Percentiles rank a stretch among this genome's conserved stretches.
Evolutionary conservation across 2,113 vertebrate genomes (phyloP).

Genomic region (Eudyptes chrysolophus): DNA sequence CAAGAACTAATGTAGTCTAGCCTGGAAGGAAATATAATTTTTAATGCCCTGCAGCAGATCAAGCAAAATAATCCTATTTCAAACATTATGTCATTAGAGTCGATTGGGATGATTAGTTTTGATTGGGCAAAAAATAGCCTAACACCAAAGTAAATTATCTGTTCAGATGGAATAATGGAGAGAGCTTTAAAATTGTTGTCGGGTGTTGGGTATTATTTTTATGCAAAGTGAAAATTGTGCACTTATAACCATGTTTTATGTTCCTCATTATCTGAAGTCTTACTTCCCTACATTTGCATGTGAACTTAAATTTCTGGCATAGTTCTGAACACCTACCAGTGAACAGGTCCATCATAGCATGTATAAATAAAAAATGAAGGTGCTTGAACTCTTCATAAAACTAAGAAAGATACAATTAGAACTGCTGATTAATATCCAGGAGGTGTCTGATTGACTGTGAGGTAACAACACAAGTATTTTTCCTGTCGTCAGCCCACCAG

Average conservation of each 20-base stretch:
- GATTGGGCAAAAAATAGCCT: constrained; percentile 29
- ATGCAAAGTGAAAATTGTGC: neutral
- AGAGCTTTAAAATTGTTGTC: neutral
- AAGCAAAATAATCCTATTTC: constrained; percentile 41
- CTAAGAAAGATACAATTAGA: neutral
- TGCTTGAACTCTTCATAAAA: neutral
- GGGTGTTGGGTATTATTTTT: neutral
- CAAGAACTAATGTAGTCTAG: constrained; percentile 19
- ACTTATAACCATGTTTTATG: neutral
- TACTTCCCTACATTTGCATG: neutral
- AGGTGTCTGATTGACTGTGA: neutral
- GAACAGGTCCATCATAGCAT: neutral
- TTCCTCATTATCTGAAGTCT: neutral
- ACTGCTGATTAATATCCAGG: neutral
- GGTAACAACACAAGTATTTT: neutral
- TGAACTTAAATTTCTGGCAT: neutral
- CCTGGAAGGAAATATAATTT: constrained; percentile 19
- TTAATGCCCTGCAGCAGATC: neutral
- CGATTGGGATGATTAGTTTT: constrained; percentile 42
- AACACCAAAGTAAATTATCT: constrained; percentile 17
- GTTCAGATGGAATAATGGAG: neutral
- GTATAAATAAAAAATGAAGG: neutral
- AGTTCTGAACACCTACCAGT: neutral
- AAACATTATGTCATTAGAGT: constrained; percentile 20
- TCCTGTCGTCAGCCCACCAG: neutral